Percentiles rank a stretch among this genome's conserved stretches.
phyloP scores from a whole-genome alignment of 2,113 vertebrate species.

The Forbesichthys agassizii region DNA sequence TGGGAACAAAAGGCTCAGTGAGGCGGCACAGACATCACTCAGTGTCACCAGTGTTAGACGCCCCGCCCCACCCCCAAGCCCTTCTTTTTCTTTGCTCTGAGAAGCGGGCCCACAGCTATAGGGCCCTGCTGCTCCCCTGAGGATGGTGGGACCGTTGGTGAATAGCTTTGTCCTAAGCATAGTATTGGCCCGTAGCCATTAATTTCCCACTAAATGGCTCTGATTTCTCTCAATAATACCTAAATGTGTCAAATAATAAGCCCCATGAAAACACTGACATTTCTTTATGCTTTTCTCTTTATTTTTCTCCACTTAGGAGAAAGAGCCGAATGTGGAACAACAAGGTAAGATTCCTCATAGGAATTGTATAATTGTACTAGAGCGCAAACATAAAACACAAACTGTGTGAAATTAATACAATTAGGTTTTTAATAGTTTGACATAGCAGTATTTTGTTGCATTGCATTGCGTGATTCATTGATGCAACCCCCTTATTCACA shows the following conservation, averaged over 20 bases:
- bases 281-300: conserved; percentile 38
- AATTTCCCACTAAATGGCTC: conserved; percentile 57
- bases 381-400: neutral
- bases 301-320: conserved; percentile 80
- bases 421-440: neutral
- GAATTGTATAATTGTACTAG: conserved; percentile 5
- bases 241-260: conserved; percentile 24
- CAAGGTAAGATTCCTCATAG: conserved; percentile 84
- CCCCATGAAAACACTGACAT: conserved; percentile 40
- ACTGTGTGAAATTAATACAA: too few species aligned
- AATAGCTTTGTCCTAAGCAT: conserved; percentile 58
- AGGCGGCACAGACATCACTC: conserved; percentile 61
- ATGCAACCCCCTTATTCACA: neutral
- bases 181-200: conserved; percentile 56
- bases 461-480: neutral
- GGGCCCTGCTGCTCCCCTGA: conserved; percentile 46
- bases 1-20: conserved; percentile 69
- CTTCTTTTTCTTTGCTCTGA: conserved; percentile 27
- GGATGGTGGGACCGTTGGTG: conserved; percentile 56
- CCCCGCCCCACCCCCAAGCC: conserved; percentile 15
- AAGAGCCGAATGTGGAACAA: conserved; percentile 94
- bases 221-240: conserved; percentile 51
- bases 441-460: neutral
- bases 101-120: conserved; percentile 38
- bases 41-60: conserved; percentile 49